Conservation (phyloP, 2,113 vertebrate species). For the Acanthisitta chloris region DNA sequence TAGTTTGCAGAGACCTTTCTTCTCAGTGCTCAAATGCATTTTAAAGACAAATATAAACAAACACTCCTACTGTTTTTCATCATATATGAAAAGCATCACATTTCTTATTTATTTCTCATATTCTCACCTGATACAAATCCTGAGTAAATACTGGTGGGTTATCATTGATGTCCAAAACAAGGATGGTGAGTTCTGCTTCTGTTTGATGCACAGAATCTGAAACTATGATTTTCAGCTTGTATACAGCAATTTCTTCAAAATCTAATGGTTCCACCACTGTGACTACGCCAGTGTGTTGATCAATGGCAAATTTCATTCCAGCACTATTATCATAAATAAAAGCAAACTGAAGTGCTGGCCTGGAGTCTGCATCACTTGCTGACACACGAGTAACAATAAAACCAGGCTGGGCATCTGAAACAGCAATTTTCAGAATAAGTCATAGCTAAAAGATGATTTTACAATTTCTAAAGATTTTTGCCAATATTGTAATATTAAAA, state of each 20-base stretch:
- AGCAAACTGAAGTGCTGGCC: conserved; percentile 81
- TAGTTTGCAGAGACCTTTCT: not conserved
- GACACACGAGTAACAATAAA: conserved; percentile 79
- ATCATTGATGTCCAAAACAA: conserved; percentile 87
- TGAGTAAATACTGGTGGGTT: conserved; percentile 86
- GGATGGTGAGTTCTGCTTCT: conserved; percentile 75
- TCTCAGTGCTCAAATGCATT: not conserved
- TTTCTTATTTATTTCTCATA: not conserved
- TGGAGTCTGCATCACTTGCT: conserved; percentile 84
- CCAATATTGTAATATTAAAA: not conserved
- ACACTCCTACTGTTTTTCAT: not conserved
- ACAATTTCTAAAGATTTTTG: not conserved
- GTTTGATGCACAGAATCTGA: conserved; percentile 85
- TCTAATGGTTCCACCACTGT: conserved; percentile 79
- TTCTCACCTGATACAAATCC: conserved; percentile 83
- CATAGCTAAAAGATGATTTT: not conserved
- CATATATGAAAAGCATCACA: not conserved
- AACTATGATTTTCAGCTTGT: conserved; percentile 73
- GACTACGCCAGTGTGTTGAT: conserved; percentile 79
- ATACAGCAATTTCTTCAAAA: conserved; percentile 79
- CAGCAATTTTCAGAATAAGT: conserved; percentile 9
- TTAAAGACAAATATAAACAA: not conserved
- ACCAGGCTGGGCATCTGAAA: conserved; percentile 83
- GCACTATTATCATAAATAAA: conserved; percentile 71
- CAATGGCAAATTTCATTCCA: conserved; percentile 80